Evolutionary conservation across 2,888 invertebrate species (phyloP).

Genomic region (Melanchra persicariae): DNA sequence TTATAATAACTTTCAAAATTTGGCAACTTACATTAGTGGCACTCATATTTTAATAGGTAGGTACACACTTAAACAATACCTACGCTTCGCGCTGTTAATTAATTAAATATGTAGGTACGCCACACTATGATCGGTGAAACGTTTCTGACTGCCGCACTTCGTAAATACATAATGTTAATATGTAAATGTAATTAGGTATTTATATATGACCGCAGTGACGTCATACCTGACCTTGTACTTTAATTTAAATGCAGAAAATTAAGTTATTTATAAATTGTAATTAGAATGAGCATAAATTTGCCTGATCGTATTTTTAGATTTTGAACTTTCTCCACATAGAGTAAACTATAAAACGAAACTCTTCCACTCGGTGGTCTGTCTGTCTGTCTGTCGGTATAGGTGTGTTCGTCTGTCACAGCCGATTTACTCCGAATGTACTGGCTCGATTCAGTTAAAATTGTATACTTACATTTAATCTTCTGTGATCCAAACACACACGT

Average conservation of each 20-base stretch:
- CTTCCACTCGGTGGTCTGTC: no score
- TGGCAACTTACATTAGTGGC: no score
- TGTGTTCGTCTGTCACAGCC: no score
- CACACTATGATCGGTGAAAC: constrained; percentile 7
- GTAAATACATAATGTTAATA: constrained; percentile 23
- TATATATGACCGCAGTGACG: constrained; percentile 72
- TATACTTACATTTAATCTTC: no score
- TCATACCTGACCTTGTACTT: constrained; percentile 79
- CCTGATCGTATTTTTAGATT: neutral
- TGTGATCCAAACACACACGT: no score
- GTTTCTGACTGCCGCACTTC: constrained; percentile 8
- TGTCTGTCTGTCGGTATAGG: no score
- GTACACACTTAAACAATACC: no score
- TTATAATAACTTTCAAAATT: no score
- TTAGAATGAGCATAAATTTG: neutral
- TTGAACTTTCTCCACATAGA: neutral
- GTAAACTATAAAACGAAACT: neutral
- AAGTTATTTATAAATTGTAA: constrained; percentile 20
- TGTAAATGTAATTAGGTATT: constrained; percentile 21
- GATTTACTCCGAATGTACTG: no score
- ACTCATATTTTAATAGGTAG: no score
- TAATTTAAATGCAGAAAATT: constrained; percentile 59
- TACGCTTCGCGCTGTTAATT: neutral
- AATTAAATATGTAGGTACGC: neutral
- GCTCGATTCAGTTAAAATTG: no score